Base-by-base conservation (phyloP, 2,113 vertebrate species). In the Cromileptes altivelis region DNA sequence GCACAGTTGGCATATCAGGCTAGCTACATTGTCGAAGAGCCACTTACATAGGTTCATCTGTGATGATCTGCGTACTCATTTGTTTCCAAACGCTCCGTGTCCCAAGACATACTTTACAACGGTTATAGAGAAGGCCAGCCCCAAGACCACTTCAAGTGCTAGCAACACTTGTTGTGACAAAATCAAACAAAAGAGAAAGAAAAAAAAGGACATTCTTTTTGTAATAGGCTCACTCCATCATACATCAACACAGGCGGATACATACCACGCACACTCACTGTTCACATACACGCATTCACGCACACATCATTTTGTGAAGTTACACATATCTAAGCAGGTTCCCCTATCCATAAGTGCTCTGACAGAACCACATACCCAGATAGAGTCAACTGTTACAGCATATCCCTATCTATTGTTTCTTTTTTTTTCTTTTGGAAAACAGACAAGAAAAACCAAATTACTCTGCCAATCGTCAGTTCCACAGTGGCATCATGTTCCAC, bases 1-100 rank as follows among this genome's bases (percentile, higher is more conserved):
- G 96, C 96, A 96, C 96, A 94, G 92, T 95, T 94, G 96, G 95
- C 94, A 89, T 95, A 89, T 94, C 93, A 93, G 92, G 93, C 92
- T 94, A 94, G 92, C 94, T 95, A 95, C 93, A 89, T 87, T 85
- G 88, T 95, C 92, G 78, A 90, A 91, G 89, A 94, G 93, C 93
- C 93, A 84, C 93, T 89, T 88, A 88, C 72, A 87, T 78, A 87
- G 84, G 90, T 92, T 92, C 89, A 91, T 93, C 92, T 86, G 89
- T 87, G 89, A 88, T 56, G 57, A 63, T 91, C 87, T 78, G 67
- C 56, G 88, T 70, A 49, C 80, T 85, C 77, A 70, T 90, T 69
- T 77, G 65, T 76, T 69, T 87, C 60, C 40, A 49, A 84, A 91
- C 77, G 74, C 87, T 88, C 80, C 33, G 47, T 81, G 80, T 91